Percentiles rank a stretch among this genome's conserved stretches.
These are phyloP conservation scores for Sciaenops ocellatus DNA, from an alignment of 2,797 vertebrate species.

Conservation along the genomic window DNA sequence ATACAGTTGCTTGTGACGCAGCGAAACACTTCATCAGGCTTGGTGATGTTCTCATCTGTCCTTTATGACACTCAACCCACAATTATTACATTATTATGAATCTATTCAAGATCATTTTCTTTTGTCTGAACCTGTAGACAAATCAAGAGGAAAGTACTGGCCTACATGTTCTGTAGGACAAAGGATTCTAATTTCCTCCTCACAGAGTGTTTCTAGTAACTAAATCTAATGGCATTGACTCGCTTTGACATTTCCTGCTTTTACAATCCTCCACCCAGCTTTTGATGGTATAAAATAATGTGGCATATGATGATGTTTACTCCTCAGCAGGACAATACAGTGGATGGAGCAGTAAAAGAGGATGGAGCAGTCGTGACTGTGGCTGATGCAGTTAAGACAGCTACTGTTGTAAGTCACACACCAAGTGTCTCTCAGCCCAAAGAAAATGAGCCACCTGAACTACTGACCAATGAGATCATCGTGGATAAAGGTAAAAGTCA, in stretches of 20 bases:
- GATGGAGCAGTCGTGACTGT: conserved; percentile 24
- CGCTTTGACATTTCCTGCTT: neutral
- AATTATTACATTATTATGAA: neutral
- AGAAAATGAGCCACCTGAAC: conserved; percentile 46
- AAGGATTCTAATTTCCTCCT: neutral
- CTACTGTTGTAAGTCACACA: conserved; percentile 42
- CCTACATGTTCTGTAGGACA: neutral
- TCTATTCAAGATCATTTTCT: neutral
- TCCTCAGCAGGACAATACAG: conserved; percentile 47
- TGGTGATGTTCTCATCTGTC: neutral
- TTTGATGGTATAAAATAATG: neutral
- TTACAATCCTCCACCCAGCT: neutral
- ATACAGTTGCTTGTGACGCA: neutral
- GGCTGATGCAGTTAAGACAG: conserved; percentile 35
- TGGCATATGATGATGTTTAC: conserved; percentile 13
- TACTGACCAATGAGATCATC: conserved; percentile 75
- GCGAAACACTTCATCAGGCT: neutral
- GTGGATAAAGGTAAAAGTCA: conserved; percentile 66
- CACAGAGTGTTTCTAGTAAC: no score
- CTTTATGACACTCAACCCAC: neutral
- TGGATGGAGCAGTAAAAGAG: conserved; percentile 30
- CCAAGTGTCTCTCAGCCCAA: conserved; percentile 36
- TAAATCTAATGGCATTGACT: no score
- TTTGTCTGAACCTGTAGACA: neutral
- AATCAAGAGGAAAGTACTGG: neutral